These are phyloP conservation scores for Coryphaenoides rupestris DNA, from an alignment of 2,113 vertebrate genomes.

Conservation along the genomic window DNA sequence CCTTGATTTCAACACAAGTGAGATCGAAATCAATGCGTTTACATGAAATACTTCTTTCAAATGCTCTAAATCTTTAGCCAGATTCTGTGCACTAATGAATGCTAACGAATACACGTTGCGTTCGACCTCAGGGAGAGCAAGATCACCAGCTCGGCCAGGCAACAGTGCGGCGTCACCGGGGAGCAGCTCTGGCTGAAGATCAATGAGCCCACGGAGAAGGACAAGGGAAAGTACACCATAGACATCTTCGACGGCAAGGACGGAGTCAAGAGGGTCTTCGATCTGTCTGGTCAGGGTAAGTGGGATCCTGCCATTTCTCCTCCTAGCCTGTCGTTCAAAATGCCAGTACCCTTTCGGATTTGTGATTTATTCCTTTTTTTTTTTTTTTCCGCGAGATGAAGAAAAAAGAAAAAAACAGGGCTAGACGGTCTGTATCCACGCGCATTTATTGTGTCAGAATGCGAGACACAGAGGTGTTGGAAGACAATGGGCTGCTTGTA, in stretches of 20 bases:
- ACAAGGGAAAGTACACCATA: slow-evolving; percentile 92
- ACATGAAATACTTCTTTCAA: too few relatives aligned
- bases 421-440: too few relatives aligned
- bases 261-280: slow-evolving; percentile 80
- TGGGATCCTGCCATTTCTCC: neutral
- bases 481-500: too few relatives aligned
- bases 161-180: slow-evolving; percentile 86
- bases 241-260: slow-evolving; percentile 92
- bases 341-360: neutral
- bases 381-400: neutral
- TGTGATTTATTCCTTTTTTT: neutral
- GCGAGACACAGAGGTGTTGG: too few relatives aligned
- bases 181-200: slow-evolving; percentile 97
- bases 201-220: slow-evolving; percentile 93
- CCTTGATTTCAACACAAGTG: too few relatives aligned
- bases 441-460: too few relatives aligned
- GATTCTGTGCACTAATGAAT: too few relatives aligned
- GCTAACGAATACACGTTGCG: neutral
- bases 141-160: slow-evolving; percentile 87
- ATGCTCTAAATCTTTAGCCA: too few relatives aligned
- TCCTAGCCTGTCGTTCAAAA: neutral
- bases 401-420: too few relatives aligned
- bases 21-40: too few relatives aligned
- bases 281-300: slow-evolving; percentile 90
- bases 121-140: slow-evolving; percentile 75